Conservation (phyloP, 2,888 invertebrate species). For the Aromia moschata region DNA sequence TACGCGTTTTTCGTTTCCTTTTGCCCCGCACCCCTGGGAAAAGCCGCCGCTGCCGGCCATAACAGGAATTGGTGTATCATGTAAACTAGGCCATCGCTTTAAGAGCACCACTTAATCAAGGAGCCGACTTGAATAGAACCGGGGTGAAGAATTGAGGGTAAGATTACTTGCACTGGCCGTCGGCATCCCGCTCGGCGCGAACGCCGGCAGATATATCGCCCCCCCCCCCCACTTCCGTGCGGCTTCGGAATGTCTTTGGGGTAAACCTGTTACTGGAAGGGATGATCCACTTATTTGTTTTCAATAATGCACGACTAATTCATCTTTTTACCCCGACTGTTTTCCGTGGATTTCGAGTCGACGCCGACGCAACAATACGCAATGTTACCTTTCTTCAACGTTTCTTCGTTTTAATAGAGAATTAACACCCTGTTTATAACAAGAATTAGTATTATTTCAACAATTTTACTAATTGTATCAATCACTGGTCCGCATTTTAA, state of each 20-base stretch:
- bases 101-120: conserved; percentile 52
- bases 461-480: no score
- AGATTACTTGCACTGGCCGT: conserved; percentile 22
- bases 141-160: conserved; percentile 18
- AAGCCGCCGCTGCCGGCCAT: conserved; percentile 40
- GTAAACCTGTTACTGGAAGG: background rate
- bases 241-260: conserved; percentile 7
- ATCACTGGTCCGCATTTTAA: no score
- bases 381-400: no score
- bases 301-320: background rate
- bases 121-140: conserved; percentile 33
- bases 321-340: background rate
- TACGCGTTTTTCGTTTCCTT: no score
- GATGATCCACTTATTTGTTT: conserved; percentile 6
- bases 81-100: conserved; percentile 50
- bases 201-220: conserved; percentile 1
- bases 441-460: no score
- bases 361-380: no score
- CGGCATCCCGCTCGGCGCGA: conserved; percentile 2
- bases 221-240: no score
- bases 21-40: no score
- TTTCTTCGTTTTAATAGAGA: no score
- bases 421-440: no score
- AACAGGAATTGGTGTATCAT: conserved; percentile 51
- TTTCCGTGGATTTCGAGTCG: no score